Evolutionary conservation across 2,888 invertebrate genomes (phyloP), one percentile per base, ranked within the genome.

Genomic region (Theodoxus fluviatilis): DNA sequence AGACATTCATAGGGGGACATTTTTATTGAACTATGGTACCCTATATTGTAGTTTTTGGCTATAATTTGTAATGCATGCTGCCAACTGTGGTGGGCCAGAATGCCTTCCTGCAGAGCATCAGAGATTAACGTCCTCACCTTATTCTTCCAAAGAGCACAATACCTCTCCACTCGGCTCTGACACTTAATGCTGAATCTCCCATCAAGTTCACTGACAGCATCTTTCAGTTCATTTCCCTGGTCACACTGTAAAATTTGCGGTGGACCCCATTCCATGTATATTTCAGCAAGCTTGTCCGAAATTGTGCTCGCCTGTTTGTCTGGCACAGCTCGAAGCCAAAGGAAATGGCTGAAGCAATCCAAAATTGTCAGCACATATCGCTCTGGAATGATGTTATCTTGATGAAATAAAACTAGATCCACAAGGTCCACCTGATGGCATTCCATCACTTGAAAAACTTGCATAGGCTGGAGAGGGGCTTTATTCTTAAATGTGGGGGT

Each of bases 191-290:
- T 52, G 7, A 7, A 52, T 52, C 25, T n/a, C n/a, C 25, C 25
- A 25, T 25, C n/a, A 2, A 52, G 25, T n/a, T 52, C 25, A 25
- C 25, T 25, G 25, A 52, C 52, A 25, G n/a, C 52, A 25, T 25
- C 52, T 25, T 25, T 52, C n/a, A 52, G 25, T n/a, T 52, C 52
- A 52, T 52, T 52, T 52, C 52, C 52, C 52, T 52, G 52, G 25
- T 52, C 52, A 2, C 52, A 25, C 25, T 52, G 52, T n/a, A 52
- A 25, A 52, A 7, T 3, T n/a, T 25, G 52, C 22, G 52, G 52
- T 52, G 52, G n/a, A 25, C 52, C 52, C n/a, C n/a, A 52, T 25
- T 52, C 52, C n/a, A 25, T 9, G 25, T 52, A n/a, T 52, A 52
- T 52, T 52, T 52, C 25, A 7, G n/a, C 52, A n/a, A 52, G 52